Evolutionary conservation across 2,113 vertebrate species (phyloP).

Genomic region (Patagioenas fasciata): DNA sequence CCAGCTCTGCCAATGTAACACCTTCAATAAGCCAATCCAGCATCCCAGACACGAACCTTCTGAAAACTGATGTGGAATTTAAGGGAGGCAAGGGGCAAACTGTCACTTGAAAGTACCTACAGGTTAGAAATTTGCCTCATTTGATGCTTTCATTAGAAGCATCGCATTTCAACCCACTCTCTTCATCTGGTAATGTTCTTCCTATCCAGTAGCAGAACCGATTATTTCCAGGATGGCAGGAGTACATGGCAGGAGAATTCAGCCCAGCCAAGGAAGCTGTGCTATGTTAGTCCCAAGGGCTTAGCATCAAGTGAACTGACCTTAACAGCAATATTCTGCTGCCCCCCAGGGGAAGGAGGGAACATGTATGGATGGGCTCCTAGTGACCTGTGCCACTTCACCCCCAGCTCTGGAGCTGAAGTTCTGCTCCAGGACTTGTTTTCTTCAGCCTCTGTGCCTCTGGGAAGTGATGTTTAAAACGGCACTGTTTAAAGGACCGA

Average conservation of each 20-base stretch:
- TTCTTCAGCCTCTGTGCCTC: not conserved
- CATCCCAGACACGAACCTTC: not conserved
- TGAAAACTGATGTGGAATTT: not conserved
- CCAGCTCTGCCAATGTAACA: not conserved
- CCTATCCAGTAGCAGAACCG: not conserved
- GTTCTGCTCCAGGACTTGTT: not conserved
- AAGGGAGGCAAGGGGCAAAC: not conserved
- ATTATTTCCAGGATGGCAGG: not conserved
- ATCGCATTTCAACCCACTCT: not conserved
- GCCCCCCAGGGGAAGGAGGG: constrained; percentile 67
- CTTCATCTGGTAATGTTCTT: not conserved
- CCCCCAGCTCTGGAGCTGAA: not conserved
- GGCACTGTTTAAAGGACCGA: not conserved
- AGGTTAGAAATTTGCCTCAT: not conserved
- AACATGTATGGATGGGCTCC: not conserved
- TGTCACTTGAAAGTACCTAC: not conserved
- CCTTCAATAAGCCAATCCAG: not conserved
- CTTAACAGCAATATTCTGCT: constrained; percentile 65
- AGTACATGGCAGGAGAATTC: not conserved
- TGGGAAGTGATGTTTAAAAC: not conserved
- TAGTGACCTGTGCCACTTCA: not conserved
- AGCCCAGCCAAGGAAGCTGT: not conserved
- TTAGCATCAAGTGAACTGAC: not conserved
- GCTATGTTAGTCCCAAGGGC: not conserved
- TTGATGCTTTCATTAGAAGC: not conserved